phyloP scores from a whole-genome alignment of 2,113 vertebrate species.

The Leuciscus idus region DNA sequence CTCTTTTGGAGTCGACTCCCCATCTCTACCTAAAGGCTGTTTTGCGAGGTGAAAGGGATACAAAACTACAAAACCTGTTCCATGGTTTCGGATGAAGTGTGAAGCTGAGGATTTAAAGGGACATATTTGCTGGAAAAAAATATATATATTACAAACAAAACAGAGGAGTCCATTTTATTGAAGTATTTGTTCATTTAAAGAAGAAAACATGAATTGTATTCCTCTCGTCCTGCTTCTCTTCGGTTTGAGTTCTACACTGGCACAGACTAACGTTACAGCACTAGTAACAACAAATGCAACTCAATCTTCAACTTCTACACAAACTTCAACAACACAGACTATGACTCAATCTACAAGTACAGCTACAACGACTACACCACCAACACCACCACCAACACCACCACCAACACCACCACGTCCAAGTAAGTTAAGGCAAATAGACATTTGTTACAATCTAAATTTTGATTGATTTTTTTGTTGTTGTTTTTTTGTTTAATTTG shows the following conservation, averaged over 20 bases:
- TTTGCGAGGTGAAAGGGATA: background rate
- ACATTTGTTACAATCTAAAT: background rate
- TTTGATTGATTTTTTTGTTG: no score
- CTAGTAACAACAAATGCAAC: background rate
- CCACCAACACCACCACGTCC: constrained; percentile 4
- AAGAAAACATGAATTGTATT: constrained; percentile 61
- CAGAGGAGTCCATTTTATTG: background rate
- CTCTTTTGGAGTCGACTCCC: no score
- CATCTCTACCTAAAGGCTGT: background rate
- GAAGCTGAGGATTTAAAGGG: background rate
- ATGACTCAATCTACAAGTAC: background rate
- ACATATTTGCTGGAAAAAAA: background rate
- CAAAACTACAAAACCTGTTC: background rate
- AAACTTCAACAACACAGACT: background rate
- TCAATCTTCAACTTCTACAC: no score
- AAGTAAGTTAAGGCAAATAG: constrained; percentile 23
- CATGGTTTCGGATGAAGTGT: background rate
- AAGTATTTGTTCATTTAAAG: constrained; percentile 7
- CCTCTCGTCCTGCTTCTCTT: constrained; percentile 64
- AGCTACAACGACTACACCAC: background rate
- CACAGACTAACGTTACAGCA: constrained; percentile 56
- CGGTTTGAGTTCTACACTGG: constrained; percentile 58
- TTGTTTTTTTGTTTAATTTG: background rate
- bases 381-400: background rate
- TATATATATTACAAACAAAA: background rate